phyloP scores from a whole-genome alignment of 2,888 invertebrate genomes.

The Mystacides longicornis region DNA sequence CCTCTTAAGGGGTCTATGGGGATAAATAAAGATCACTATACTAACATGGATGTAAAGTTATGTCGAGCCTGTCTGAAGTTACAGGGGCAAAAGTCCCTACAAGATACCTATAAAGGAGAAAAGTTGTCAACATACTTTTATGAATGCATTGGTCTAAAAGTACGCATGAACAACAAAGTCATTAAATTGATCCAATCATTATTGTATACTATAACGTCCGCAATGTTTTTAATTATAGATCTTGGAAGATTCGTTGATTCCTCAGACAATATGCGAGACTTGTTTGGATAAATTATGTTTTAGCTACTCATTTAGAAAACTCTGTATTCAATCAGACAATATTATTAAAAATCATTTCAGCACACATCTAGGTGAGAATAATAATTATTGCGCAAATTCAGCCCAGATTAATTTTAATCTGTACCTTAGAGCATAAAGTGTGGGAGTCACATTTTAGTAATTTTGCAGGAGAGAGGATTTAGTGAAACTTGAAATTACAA shows the following conservation, averaged over 20 bases:
- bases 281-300: neutral
- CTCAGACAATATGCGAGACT: neutral
- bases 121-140: neutral
- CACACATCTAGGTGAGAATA: too few relatives aligned
- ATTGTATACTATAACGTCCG: too few relatives aligned
- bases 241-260: neutral
- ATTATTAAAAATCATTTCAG: neutral
- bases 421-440: too few relatives aligned
- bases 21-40: too few relatives aligned
- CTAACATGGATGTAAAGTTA: neutral
- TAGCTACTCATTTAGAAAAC: neutral
- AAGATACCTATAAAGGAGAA: neutral
- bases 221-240: neutral
- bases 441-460: too few relatives aligned
- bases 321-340: neutral
- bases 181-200: too few relatives aligned
- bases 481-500: too few relatives aligned
- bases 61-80: neutral
- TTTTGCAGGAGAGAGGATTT: too few relatives aligned
- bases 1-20: too few relatives aligned
- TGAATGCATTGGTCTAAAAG: neutral
- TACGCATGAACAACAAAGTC: too few relatives aligned
- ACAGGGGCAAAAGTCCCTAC: neutral
- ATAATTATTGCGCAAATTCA: too few relatives aligned
- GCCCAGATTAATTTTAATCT: too few relatives aligned